A percentile compares a stretch with the other conserved stretches of the same genome.
These are phyloP conservation scores for Scaptomyza polygonia DNA, from an alignment of 2,888 invertebrate species.

Conservation along the genomic window DNA sequence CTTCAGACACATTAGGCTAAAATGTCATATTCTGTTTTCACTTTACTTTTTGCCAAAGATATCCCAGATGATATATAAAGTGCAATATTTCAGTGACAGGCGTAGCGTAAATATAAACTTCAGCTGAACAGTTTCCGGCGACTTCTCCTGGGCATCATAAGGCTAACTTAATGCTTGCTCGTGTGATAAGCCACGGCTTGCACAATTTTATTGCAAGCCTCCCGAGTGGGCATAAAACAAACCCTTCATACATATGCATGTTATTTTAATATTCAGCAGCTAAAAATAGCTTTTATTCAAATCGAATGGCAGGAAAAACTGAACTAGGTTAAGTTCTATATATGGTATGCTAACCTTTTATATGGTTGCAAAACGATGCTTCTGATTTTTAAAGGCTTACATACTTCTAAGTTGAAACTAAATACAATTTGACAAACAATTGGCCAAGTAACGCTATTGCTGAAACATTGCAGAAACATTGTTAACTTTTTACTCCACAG, in stretches of 20 bases:
- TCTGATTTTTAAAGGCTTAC: too few species aligned
- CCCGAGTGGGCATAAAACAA: conserved; percentile 22
- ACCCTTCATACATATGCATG: conserved; percentile 38
- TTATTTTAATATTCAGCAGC: conserved; percentile 52
- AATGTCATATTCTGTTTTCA: not conserved
- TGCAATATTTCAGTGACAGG: conserved; percentile 65
- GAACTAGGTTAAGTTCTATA: not conserved
- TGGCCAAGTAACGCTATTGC: conserved; percentile 4
- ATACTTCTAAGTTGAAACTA: too few species aligned
- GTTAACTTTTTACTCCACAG: conserved; percentile 31
- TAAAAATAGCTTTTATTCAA: conserved; percentile 10
- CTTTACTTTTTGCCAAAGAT: conserved; percentile 6
- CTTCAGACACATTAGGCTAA: not conserved
- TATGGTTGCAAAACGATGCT: too few species aligned
- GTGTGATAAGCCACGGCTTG: conserved; percentile 64
- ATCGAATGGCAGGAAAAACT: not conserved
- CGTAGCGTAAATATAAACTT: conserved; percentile 62
- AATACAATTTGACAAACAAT: conserved; percentile 7
- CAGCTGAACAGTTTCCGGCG: conserved; percentile 28
- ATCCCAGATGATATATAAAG: conserved; percentile 71
- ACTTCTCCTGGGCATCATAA: conserved; percentile 54
- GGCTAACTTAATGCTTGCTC: conserved; percentile 40
- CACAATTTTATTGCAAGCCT: conserved; percentile 46
- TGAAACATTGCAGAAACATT: conserved; percentile 9
- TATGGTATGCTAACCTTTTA: too few species aligned